phyloP scores from a whole-genome alignment of 2,113 vertebrate species.

The Hemiscyllium ocellatum region DNA sequence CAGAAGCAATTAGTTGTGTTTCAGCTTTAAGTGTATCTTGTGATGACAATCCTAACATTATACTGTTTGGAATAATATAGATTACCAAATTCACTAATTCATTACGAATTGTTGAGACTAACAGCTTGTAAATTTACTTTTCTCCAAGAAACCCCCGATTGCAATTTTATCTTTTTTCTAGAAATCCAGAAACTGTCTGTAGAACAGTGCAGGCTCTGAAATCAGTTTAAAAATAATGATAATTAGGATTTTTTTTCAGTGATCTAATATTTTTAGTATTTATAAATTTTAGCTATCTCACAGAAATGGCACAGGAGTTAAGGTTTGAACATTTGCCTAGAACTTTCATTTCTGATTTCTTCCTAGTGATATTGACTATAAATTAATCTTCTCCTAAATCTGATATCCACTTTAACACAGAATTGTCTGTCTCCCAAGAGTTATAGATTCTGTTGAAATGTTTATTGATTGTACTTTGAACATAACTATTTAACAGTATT shows the following conservation, averaged over 20 bases:
- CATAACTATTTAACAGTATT: neutral
- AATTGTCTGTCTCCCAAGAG: neutral
- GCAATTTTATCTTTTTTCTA: neutral
- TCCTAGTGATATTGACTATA: neutral
- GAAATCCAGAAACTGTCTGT: neutral
- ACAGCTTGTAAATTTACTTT: neutral
- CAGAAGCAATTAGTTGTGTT: neutral
- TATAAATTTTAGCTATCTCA: neutral
- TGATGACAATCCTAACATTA: neutral
- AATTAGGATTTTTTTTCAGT: neutral
- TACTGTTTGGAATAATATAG: neutral
- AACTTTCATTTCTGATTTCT: neutral
- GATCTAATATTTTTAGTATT: neutral
- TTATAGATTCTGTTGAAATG: neutral
- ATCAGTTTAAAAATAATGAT: neutral
- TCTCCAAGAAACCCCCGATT: neutral
- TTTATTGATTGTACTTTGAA: conserved; percentile 16
- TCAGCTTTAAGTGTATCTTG: neutral
- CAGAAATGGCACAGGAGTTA: no score
- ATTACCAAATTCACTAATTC: neutral
- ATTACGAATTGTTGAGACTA: neutral
- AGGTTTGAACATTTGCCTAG: neutral
- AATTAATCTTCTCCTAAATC: neutral
- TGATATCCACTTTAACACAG: neutral
- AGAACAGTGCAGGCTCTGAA: neutral